phyloP scores from a whole-genome alignment of 2,888 invertebrate genomes.

The Scelioninae gen. 2 region DNA sequence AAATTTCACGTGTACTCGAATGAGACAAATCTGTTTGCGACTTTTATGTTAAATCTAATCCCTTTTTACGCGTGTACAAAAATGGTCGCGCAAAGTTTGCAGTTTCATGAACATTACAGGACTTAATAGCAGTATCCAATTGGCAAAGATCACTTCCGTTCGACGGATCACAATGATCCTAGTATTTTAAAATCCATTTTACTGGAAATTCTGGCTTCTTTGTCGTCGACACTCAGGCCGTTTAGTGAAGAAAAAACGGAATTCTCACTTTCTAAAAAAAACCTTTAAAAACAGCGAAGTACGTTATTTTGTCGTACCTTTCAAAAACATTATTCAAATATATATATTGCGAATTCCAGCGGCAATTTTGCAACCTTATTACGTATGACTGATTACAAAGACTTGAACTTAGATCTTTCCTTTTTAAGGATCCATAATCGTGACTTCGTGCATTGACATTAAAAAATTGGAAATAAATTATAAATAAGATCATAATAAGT shows the following conservation, averaged over 20 bases:
- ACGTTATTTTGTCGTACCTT: constrained; percentile 5
- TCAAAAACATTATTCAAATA: constrained; percentile 11
- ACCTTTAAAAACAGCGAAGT: constrained; percentile 16
- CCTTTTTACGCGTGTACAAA: too few species aligned
- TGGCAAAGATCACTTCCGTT: too few species aligned
- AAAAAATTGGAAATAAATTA: too few species aligned
- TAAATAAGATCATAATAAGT: too few species aligned
- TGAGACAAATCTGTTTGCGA: too few species aligned
- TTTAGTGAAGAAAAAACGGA: constrained; percentile 12
- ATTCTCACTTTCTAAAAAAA: constrained; percentile 32
- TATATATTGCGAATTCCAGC: constrained; percentile 2
- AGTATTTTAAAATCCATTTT: not conserved
- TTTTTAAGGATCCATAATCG: constrained; percentile 12
- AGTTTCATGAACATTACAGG: too few species aligned
- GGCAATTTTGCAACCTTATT: constrained; percentile 26
- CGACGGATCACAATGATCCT: too few species aligned
- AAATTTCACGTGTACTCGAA: too few species aligned
- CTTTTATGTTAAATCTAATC: too few species aligned
- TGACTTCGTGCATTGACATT: too few species aligned
- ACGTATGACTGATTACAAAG: not conserved
- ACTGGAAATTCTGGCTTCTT: constrained; percentile 20
- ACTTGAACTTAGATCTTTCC: constrained; percentile 2
- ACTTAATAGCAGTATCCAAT: not conserved
- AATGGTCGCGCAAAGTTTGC: too few species aligned
- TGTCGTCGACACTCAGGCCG: constrained; percentile 20